Base-by-base conservation (phyloP, 2,888 invertebrate species). In the Drosophila testacea region DNA sequence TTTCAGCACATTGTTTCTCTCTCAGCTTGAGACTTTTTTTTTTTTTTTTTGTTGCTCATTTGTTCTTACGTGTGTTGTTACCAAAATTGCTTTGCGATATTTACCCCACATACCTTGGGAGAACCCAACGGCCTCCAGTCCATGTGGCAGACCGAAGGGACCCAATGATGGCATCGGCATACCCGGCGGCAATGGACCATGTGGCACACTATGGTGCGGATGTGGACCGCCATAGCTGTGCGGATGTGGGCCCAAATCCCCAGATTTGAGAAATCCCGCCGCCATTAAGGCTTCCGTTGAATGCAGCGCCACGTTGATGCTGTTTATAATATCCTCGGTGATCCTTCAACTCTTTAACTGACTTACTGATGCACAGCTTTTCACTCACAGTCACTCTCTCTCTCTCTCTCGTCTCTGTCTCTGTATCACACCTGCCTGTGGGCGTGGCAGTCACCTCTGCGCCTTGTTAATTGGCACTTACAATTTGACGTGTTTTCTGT, bases 31-130 rank as follows among this genome's bases (percentile, higher is more conserved):
- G 44, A 28, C 16, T 13, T n/a, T 36, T 16, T 32, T 38, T 27
- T 38, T 27, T 63, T 51, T 57, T 30, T 63, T 42, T 22, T 13
- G 16, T 72, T 11, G 44, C 10, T 54, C 10, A 7, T 39, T 38
- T 7, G 4, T 1, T 57, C 47, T 59, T 28, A 28, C 27, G 44
- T 60, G 36, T 66, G 69, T 64, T 50, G 44, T 55, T 82, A 87
- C 90, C 81, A 90, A 90, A 90, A 90, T 90, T 85, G 81, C 59
- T 44, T 61, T 79, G 68, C 80, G 90, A 92, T 93, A 93, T 92
- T 93, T 93, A 93, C 93, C 93, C 93, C 93, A 93, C 93, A 93
- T 93, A 93, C 93, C 93, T 93, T 93, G 93, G 90, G 93, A 91
- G 86, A 93, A 93, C 91, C 93, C 93, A 89, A 93, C 93, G 78